Base-by-base conservation (phyloP, 2,113 vertebrate species). In the Corynorhinus townsendii region DNA sequence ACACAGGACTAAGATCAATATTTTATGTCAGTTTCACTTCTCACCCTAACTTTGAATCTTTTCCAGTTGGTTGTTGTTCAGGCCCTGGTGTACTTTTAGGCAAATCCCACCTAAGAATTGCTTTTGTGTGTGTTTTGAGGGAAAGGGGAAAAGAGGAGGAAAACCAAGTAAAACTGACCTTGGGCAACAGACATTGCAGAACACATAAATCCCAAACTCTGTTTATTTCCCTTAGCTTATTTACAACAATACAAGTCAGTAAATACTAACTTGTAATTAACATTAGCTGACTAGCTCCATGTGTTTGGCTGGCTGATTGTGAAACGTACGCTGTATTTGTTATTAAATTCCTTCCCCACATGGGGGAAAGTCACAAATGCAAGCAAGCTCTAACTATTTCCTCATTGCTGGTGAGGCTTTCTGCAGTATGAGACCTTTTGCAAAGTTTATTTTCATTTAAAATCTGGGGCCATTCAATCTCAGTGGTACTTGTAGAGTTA, bases 291-390 rank as follows among this genome's bases (percentile, higher is more conserved):
- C 45, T 77, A 69, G 88, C 54, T 93, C 90, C 85, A 93, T 92
- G 73, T 93, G 95, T 88, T 95, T 91, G 73, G 68, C 69, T 90
- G 75, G 28, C 33, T 85, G 77, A 85, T 87, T 94, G 82, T 80
- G 77, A 87, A 93, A 97, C 79, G 45, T 66, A 66, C n/a, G 71
- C 64, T 93, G 33, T 40, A 86, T 88, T 95, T 95, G 72, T 93
- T 95, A 94, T 80, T 94, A 90, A 95, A 94, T 93, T 90, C 86
- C 35, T 94, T 82, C 83, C 69, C 64, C 73, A 93, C 52, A 64
- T 14, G 40, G 59, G 47, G 38, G 69, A 66, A 62, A 81, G 40
- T 52, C 62, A 92, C 52, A 83, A 84, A 69, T 17, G 54, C 16
- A 84, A 86, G 80, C 47, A 84, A 86, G 80, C 40, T 81, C 33